Evolutionary conservation across 2,113 vertebrate genomes (phyloP), one percentile per base, ranked within the genome.

Genomic region (Hoplias malabaricus): DNA sequence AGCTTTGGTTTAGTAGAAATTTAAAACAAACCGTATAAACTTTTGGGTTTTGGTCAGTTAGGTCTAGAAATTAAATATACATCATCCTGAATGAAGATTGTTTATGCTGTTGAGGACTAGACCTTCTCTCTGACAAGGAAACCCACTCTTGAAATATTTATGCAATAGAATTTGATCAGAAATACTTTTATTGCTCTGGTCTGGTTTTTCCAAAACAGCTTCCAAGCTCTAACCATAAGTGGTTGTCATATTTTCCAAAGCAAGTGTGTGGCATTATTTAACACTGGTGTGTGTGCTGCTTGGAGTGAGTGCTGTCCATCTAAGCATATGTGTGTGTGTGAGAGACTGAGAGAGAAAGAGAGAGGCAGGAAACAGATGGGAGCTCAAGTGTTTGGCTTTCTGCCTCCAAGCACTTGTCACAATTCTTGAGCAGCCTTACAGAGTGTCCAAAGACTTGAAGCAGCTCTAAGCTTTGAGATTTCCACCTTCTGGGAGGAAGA

Each of bases 401-500:
- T 80, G 77, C 77, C 81, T 67, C 21, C 48, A 36, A 74, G 66
- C 83, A 81, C 75, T 83, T 75, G 73, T 65, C 79, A 73, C 73
- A 73, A 82, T 84, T 77, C 80, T 82, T 59, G 73, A 42, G 12
- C 48, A 67, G 71, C 67, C 34, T 82, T 73, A 57, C 40, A 75
- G 67, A 5, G 8, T 29, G 69, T 31, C 56, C 29, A 63, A 16
- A 50, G 27, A 31, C 56, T 73, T 75, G 70, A 46, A 29, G 25
- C 29, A 77, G 57, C n/a, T 69, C 53, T 42, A 57, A 56, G 40
- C n/a, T 48, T 46, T 53, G 40, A 27, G 6, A 23, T 67, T 67
- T 71, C 46, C 48, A 48, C 29, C 19, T 23, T 13, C 13, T 14
- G 46, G 43, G 42, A 59, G 13, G 65, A 62, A 54, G 34, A 69